Evolutionary conservation across 2,888 invertebrate genomes (phyloP), one percentile per base, ranked within the genome.

Genomic region (Sepioteuthis lessoniana): DNA sequence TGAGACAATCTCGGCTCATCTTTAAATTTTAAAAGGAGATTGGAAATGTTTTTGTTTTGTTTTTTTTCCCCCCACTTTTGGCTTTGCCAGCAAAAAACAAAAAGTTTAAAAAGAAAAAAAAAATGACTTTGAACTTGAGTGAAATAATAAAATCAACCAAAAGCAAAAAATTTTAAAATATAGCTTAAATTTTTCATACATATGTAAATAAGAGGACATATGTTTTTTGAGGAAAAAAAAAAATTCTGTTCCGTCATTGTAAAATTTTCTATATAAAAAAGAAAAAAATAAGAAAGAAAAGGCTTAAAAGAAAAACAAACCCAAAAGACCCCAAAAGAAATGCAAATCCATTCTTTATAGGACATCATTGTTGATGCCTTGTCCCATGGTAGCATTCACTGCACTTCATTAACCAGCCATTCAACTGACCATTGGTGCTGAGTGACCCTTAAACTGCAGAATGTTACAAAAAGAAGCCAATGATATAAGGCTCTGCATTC

Each of bases 141-240:
- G 46, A 47, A 92, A 92, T 92, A n/a, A 92, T 37, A 92, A 92
- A 92, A 42, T 46, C n/a, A 31, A 91, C 35, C 1, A 46, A 38
- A 46, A 25, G 37, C 46, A 31, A 92, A 91, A 91, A 35, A 25
- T 19, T 16, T n/a, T 90, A 7, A 13, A 13, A 92, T n/a, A 92
- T 92, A 92, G 42, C 19, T 25, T 47, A 38, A 47, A 42, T 91
- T 91, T 91, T 91, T 91, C 46, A 38, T 91, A 47, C 92, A 92
- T 46, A 31, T 92, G 92, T 92, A 92, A 92, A 92, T 92, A 92
- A 92, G 92, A 92, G 38, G 46, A 42, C 35, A 35, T 92, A 92
- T 92, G 92, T 92, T 92, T 92, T 92, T 38, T 28, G 19, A 19
- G n/a, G 25, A n/a, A n/a, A n/a, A n/a, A n/a, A n/a, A n/a, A n/a